A percentile compares a stretch with the other conserved stretches of the same genome.
These are phyloP conservation scores for Scaptomyza graminum DNA, from an alignment of 1,140 invertebrate species.

Conservation along the genomic window DNA sequence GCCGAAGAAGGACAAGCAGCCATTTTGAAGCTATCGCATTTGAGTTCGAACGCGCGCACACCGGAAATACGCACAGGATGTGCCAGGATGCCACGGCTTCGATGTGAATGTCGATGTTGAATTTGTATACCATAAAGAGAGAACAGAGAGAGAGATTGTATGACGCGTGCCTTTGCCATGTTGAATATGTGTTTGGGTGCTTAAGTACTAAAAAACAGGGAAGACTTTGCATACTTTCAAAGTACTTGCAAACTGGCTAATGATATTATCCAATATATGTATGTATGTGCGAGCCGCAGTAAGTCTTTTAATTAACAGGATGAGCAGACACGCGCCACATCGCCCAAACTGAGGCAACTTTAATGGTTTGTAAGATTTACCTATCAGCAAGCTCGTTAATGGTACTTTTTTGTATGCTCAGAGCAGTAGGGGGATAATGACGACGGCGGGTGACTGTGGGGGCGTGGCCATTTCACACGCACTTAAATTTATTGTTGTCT, in stretches of 20 bases:
- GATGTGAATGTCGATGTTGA: neutral
- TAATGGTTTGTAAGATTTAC: slow-evolving; percentile 74
- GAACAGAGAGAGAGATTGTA: slow-evolving; percentile 4
- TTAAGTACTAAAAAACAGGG: slow-evolving; percentile 11
- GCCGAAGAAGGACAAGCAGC: slow-evolving; percentile 58
- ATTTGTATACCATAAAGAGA: no score
- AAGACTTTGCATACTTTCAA: slow-evolving; percentile 28
- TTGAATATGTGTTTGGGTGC: slow-evolving; percentile 19
- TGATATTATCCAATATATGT: slow-evolving; percentile 49
- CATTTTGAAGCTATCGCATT: slow-evolving; percentile 76
- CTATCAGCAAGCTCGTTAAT: slow-evolving; percentile 35
- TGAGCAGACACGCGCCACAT: slow-evolving; percentile 64
- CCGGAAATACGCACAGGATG: slow-evolving; percentile 79
- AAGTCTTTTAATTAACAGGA: slow-evolving; percentile 73
- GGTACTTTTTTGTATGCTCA: neutral
- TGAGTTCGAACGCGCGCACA: slow-evolving; percentile 64
- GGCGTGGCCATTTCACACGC: slow-evolving; percentile 43
- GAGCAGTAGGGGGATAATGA: no score
- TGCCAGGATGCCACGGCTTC: slow-evolving; percentile 57
- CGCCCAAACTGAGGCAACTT: slow-evolving; percentile 30
- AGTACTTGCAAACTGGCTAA: slow-evolving; percentile 47
- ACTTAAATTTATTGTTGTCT: slow-evolving; percentile 8
- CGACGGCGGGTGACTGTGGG: no score
- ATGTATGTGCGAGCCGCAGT: no score
- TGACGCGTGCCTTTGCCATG: slow-evolving; percentile 48